These are phyloP conservation scores for Troides helena DNA, from an alignment of 2,888 invertebrate species.

Conservation along the genomic window DNA sequence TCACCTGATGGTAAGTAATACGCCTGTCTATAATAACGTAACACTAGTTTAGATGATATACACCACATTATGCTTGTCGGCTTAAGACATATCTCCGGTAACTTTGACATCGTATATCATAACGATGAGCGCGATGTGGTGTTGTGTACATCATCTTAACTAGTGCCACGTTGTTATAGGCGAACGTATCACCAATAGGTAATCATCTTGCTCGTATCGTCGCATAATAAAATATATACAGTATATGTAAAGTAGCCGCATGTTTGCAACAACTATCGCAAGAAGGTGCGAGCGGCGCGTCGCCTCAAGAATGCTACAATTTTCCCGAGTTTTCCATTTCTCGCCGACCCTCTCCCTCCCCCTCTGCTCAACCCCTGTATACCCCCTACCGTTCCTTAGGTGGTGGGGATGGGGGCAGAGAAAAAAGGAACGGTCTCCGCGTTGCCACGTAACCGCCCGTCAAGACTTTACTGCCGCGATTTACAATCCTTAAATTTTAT, in stretches of 20 bases:
- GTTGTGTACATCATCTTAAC: no score
- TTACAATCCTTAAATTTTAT: constrained; percentile 16
- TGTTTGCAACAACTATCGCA: constrained; percentile 52
- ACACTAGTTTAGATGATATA: no score
- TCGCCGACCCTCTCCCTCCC: constrained; percentile 59
- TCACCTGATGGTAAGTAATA: no score
- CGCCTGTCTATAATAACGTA: no score
- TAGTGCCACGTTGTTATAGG: no score
- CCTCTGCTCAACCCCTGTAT: constrained; percentile 23
- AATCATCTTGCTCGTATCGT: no score
- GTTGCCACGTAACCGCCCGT: constrained; percentile 64
- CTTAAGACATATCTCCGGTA: no score
- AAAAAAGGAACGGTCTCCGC: constrained; percentile 70
- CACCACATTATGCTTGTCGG: no score
- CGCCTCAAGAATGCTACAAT: constrained; percentile 81
- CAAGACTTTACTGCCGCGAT: constrained; percentile 31
- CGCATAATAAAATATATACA: not conserved
- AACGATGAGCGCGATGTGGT: no score
- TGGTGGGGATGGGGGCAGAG: constrained; percentile 36
- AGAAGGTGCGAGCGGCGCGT: constrained; percentile 79
- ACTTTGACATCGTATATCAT: no score
- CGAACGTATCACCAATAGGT: no score
- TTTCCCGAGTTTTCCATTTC: constrained; percentile 81
- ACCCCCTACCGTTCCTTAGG: constrained; percentile 33
- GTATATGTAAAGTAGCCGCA: constrained; percentile 37